Evolutionary conservation across 2,888 invertebrate genomes (phyloP).

Genomic region (Diarsia rubi): DNA sequence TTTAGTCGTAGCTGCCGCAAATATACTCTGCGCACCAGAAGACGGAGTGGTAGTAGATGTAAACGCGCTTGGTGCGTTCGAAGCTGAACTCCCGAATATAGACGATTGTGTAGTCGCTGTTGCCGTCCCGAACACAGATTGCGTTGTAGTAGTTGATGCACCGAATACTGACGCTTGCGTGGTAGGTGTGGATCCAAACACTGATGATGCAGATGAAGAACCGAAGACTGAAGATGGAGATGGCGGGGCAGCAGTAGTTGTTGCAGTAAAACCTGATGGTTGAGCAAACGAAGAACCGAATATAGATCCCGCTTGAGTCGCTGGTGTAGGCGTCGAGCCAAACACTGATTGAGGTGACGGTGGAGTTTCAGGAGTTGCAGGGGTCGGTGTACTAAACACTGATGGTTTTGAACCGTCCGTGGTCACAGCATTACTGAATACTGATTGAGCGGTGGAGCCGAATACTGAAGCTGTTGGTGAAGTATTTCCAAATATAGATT

Average conservation of each 20-base stretch:
- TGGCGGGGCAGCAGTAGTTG: slow-evolving; percentile 56
- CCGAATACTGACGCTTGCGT: slow-evolving; percentile 60
- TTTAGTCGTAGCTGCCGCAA: slow-evolving; percentile 57
- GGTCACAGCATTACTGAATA: slow-evolving; percentile 54
- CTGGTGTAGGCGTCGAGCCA: slow-evolving; percentile 50
- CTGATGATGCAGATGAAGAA: slow-evolving; percentile 67
- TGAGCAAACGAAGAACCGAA: slow-evolving; percentile 67
- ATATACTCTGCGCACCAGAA: slow-evolving; percentile 53
- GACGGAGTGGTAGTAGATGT: slow-evolving; percentile 53
- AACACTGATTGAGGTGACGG: slow-evolving; percentile 64
- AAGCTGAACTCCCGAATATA: slow-evolving; percentile 62
- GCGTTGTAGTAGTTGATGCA: slow-evolving; percentile 60
- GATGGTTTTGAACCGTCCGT: slow-evolving; percentile 61
- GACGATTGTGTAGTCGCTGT: slow-evolving; percentile 57
- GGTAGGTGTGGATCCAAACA: slow-evolving; percentile 71
- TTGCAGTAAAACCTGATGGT: slow-evolving; percentile 68
- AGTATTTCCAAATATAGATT: slow-evolving; percentile 62
- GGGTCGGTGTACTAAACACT: slow-evolving; percentile 67
- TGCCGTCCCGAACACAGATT: slow-evolving; percentile 66
- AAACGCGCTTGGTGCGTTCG: slow-evolving; percentile 60
- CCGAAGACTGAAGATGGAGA: slow-evolving; percentile 69
- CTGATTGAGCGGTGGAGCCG: slow-evolving; percentile 64
- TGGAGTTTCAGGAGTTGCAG: slow-evolving; percentile 67
- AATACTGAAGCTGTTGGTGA: slow-evolving; percentile 63
- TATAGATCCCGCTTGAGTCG: slow-evolving; percentile 49